phyloP scores from a whole-genome alignment of 2,888 invertebrate genomes.

The Acrobasis suavella region DNA sequence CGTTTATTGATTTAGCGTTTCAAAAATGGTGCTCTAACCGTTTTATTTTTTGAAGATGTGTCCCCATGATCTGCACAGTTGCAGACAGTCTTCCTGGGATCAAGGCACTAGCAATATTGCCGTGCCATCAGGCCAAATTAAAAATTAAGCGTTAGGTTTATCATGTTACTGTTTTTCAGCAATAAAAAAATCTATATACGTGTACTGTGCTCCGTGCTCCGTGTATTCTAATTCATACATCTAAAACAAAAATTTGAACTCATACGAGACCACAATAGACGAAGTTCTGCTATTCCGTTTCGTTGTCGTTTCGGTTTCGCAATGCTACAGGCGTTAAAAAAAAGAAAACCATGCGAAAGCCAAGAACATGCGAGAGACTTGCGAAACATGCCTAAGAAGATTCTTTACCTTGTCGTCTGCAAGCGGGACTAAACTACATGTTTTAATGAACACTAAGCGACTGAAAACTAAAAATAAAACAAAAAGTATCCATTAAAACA shows the following conservation, averaged over 20 bases:
- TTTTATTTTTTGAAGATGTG: too few species aligned
- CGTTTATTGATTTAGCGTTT: too few species aligned
- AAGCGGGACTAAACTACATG: constrained; percentile 44
- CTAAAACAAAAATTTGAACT: neutral
- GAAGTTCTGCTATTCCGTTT: neutral
- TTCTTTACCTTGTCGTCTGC: constrained; percentile 59
- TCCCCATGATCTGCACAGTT: too few species aligned
- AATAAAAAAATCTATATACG: too few species aligned
- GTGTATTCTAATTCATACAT: too few species aligned
- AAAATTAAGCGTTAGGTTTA: neutral
- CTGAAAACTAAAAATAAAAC: constrained; percentile 66
- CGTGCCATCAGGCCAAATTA: neutral
- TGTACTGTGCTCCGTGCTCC: too few species aligned
- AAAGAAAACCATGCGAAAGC: constrained; percentile 3
- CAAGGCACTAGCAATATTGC: too few species aligned
- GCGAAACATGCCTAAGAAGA: constrained; percentile 33
- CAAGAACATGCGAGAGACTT: constrained; percentile 35
- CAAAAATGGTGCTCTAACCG: too few species aligned
- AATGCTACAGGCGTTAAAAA: neutral
- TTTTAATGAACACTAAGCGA: constrained; percentile 54
- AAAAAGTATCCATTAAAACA: constrained; percentile 63
- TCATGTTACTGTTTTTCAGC: too few species aligned
- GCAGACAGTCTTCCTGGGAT: too few species aligned
- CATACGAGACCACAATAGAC: neutral
- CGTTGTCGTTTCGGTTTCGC: neutral